phyloP scores from a whole-genome alignment of 2,888 invertebrate genomes.

The Heliconius aoede region DNA sequence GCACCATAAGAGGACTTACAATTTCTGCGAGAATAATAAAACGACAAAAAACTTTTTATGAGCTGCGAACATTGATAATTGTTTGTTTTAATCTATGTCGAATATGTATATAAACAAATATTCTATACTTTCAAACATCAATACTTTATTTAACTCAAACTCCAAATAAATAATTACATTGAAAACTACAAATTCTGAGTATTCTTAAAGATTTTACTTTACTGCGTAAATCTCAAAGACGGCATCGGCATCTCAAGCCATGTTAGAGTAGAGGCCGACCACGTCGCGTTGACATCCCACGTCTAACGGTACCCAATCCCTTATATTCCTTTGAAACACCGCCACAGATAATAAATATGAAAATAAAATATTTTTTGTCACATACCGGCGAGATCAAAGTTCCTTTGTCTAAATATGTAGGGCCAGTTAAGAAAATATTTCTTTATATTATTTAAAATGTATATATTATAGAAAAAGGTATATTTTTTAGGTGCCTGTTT shows the following conservation, averaged over 20 bases:
- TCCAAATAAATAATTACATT: not conserved
- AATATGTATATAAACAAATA: too few species aligned
- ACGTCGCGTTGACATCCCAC: constrained; percentile 18
- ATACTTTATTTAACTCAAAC: not conserved
- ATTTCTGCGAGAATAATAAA: too few species aligned
- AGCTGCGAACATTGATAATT: too few species aligned
- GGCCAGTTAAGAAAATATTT: not conserved
- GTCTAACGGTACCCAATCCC: constrained; percentile 23
- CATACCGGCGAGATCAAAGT: constrained; percentile 39
- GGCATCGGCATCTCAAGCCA: not conserved
- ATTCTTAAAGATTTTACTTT: not conserved
- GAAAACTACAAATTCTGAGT: not conserved
- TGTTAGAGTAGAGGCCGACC: not conserved
- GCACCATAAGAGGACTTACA: too few species aligned
- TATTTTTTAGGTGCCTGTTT: not conserved
- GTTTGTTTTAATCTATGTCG: too few species aligned
- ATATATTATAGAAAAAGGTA: constrained; percentile 5
- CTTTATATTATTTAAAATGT: not conserved
- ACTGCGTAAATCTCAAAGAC: not conserved
- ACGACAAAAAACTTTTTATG: too few species aligned
- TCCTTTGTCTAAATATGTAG: constrained; percentile 24
- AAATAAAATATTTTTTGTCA: constrained; percentile 24
- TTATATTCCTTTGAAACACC: constrained; percentile 17
- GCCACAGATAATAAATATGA: constrained; percentile 12
- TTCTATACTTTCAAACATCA: not conserved